Evolutionary conservation across 1,140 invertebrate genomes (phyloP).

Genomic region (Drosophila pallidifrons): DNA sequence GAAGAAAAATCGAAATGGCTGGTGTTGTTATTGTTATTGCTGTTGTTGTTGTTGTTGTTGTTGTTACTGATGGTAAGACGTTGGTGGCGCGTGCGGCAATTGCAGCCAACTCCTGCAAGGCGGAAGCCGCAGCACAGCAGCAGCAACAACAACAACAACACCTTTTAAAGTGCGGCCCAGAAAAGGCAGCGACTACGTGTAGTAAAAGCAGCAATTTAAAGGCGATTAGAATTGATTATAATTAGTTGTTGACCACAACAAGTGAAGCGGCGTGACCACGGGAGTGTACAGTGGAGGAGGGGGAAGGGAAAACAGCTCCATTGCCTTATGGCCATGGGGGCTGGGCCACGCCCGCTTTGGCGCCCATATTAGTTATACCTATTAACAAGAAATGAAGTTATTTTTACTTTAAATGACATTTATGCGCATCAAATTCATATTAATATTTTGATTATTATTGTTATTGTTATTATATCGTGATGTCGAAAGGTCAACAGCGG

Average conservation of each 20-base stretch:
- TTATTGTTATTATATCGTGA: slow-evolving; percentile 32
- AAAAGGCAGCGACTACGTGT: slow-evolving; percentile 57
- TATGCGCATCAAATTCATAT: slow-evolving; percentile 58
- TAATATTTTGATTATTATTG: slow-evolving; percentile 30
- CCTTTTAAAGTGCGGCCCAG: slow-evolving; percentile 73
- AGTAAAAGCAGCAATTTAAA: slow-evolving; percentile 78
- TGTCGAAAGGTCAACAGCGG: slow-evolving; percentile 23
- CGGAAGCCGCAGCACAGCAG: slow-evolving; percentile 54
- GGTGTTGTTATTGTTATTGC: neutral
- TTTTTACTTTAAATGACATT: slow-evolving; percentile 77
- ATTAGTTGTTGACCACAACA: slow-evolving; percentile 66
- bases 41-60: slow-evolving; percentile 2
- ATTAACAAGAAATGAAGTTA: slow-evolving; percentile 69
- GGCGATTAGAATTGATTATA: slow-evolving; percentile 84
- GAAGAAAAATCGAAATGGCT: slow-evolving; percentile 31
- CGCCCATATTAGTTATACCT: slow-evolving; percentile 33
- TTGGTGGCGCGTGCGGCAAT: neutral
- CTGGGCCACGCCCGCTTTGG: slow-evolving; percentile 4
- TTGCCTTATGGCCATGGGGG: neutral
- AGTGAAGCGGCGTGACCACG: neutral
- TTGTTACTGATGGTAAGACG: neutral
- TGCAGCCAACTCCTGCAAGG: slow-evolving; percentile 49
- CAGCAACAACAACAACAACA: slow-evolving; percentile 41
- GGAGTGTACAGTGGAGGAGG: neutral
- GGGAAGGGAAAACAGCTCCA: neutral